A percentile compares a stretch with the other conserved stretches of the same genome.
Evolutionary conservation across 2,888 invertebrate species (phyloP).

Genomic region (Bhutanitis thaidina): DNA sequence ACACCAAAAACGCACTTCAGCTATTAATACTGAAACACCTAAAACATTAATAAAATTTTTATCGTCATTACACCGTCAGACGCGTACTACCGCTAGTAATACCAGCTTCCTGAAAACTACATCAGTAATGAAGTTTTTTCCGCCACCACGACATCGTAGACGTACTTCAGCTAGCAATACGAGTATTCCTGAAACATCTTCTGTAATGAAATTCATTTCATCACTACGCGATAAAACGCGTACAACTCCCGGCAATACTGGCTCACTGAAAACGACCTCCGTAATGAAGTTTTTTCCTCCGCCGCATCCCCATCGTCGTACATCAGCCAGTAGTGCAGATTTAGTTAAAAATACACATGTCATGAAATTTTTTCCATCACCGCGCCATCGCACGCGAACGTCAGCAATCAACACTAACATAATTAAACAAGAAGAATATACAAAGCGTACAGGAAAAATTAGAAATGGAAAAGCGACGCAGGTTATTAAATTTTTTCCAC

Average conservation of each 20-base stretch:
- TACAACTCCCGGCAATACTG: not conserved
- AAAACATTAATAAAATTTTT: not conserved
- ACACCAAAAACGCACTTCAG: not conserved
- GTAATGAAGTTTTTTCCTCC: slow-evolving; percentile 4
- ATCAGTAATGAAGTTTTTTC: slow-evolving; percentile 7
- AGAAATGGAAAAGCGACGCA: not conserved
- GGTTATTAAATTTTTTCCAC: slow-evolving; percentile 12
- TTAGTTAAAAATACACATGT: not conserved
- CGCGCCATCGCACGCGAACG: not conserved
- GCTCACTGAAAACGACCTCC: not conserved
- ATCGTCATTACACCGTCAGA: not conserved
- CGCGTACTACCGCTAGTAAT: not conserved
- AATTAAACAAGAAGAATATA: not conserved
- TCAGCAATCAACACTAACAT: not conserved
- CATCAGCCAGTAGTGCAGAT: not conserved
- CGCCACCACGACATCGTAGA: not conserved
- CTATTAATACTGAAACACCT: slow-evolving; percentile 4
- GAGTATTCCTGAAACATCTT: not conserved
- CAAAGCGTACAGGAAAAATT: not conserved
- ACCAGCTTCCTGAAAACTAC: not conserved
- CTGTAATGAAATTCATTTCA: not conserved
- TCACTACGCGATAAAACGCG: not conserved
- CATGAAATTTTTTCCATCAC: not conserved
- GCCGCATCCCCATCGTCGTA: not conserved
- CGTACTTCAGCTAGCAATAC: slow-evolving; percentile 3